Percentiles rank a stretch among this genome's conserved stretches.
These are phyloP conservation scores for Griposia aprilina DNA, from an alignment of 2,888 invertebrate species.

Conservation along the genomic window DNA sequence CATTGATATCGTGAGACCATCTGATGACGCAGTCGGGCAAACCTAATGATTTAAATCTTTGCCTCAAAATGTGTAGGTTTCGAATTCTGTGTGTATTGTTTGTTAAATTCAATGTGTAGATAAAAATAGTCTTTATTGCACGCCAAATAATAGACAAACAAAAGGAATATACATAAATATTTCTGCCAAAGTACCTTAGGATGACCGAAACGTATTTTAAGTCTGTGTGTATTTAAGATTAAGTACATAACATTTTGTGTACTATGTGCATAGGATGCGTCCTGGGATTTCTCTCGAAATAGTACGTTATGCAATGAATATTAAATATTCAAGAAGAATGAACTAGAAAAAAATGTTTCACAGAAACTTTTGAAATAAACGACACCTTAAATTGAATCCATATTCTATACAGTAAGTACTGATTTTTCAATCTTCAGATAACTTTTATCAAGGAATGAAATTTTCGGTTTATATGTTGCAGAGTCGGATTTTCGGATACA, in stretches of 20 bases:
- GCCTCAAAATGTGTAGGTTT: not conserved
- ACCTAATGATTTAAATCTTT: not conserved
- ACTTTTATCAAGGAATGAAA: not conserved
- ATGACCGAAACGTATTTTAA: not conserved
- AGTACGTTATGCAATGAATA: not conserved
- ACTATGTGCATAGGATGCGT: not conserved
- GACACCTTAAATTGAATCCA: not conserved
- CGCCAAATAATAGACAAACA: not conserved
- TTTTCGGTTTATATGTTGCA: too few species aligned
- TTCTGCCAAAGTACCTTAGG: not conserved
- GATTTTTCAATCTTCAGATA: not conserved
- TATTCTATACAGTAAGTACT: not conserved
- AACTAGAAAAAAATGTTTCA: not conserved
- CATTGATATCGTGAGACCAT: not conserved
- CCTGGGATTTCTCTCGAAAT: not conserved
- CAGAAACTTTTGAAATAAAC: not conserved
- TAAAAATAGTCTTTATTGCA: slow-evolving; percentile 5
- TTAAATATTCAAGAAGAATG: not conserved
- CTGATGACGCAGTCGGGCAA: not conserved
- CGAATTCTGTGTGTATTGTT: slow-evolving; percentile 10
- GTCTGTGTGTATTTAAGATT: not conserved
- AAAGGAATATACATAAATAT: not conserved
- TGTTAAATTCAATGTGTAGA: slow-evolving; percentile 24
- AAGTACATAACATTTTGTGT: not conserved
- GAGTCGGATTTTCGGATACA: too few species aligned